Evolutionary conservation across 2,113 vertebrate genomes (phyloP), one percentile per base, ranked within the genome.

Genomic region (Cyprinodon brontotheroides): DNA sequence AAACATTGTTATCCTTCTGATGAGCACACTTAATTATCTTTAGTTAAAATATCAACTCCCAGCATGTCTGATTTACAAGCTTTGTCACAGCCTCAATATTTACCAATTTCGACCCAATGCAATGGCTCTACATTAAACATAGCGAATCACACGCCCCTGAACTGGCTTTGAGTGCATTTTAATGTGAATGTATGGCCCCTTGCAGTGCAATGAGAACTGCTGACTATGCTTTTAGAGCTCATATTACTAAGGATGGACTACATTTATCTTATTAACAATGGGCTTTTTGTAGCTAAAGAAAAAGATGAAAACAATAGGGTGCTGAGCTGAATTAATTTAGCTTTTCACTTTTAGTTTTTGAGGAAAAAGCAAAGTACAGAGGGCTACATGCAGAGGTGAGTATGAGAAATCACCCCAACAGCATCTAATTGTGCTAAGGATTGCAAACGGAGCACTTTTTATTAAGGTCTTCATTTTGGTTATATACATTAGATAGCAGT

Each of bases 401-500:
- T 65, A 40, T 53, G 15, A 70, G 29, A 29, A 78, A 78, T 6
- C 2, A 20, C 57, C 70, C 70, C 66, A 74, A 62, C 57, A 70
- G 47, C 8, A 37, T 66, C 37, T 60, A 70, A 78, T 78, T 71
- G 60, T 47, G 43, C 36, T 75, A 39, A 70, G 60, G n/a, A 68
- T 29, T 40, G 38, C 29, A 61, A 53, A 20, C 48, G 41, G 2
- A 60, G 7, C 7, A 4, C 3, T 37, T 22, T 40, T 53, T 36
- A 10, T 40, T 36, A 66, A 45, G 11, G 13, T 40, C 3, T 40
- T 68, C 45, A 11, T 47, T 36, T 43, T 12, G 36, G 29, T 47
- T 6, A 29, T 38, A 22, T n/a, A 59, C 20, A 40, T 36, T 59
- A 40, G 10, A 62, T 38, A 17, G 9, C 43, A 73, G 13, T 1